Evolutionary conservation across 2,888 invertebrate genomes (phyloP), one percentile per base, ranked within the genome.

Genomic region (Orthosia incerta): DNA sequence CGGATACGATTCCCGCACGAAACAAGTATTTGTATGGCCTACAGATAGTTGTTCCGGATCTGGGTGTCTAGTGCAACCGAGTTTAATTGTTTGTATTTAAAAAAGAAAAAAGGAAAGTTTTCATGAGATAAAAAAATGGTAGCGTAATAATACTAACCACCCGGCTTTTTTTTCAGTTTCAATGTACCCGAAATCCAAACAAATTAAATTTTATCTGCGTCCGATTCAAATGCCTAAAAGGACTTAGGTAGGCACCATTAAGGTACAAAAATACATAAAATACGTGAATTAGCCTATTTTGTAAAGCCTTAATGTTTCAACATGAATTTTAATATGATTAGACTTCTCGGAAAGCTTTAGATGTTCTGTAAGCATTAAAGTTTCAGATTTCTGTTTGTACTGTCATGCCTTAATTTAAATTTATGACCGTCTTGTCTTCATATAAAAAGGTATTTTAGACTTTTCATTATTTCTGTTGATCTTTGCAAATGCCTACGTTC

Each of bases 301-400:
- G 11, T 62, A 69, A 66, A 69, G 51, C 57, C 26, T 15, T 55
- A 46, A 57, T 71, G 64, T 20, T 59, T 20, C 48, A 60, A 66
- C 69, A 64, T 70, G 48, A 77, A 77, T 81, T 81, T 81, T 77
- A 77, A 77, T 66, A 77, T 53, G 51, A 77, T 69, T 64, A 61
- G 56, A 56, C 20, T 74, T 48, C 45, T 39, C 12, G 15, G 18
- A 73, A 70, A 53, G 53, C 64, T 71, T 65, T 39, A 59, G 53
- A 56, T 66, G 55, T 57, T 48, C 71, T 57, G 39, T 66, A 46
- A 4, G 23, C 50, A 57, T 64, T 76, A 23, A 63, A 63, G 63
- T 67, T 20, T 65, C 57, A 39, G 56, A 68, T 76, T 61, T 72
- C 53, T 46, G 64, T 71, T 63, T 26, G 50, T 50, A 39, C 59